Conservation (phyloP, 2,888 invertebrate genomes). For the Drosophila mettleri region DNA sequence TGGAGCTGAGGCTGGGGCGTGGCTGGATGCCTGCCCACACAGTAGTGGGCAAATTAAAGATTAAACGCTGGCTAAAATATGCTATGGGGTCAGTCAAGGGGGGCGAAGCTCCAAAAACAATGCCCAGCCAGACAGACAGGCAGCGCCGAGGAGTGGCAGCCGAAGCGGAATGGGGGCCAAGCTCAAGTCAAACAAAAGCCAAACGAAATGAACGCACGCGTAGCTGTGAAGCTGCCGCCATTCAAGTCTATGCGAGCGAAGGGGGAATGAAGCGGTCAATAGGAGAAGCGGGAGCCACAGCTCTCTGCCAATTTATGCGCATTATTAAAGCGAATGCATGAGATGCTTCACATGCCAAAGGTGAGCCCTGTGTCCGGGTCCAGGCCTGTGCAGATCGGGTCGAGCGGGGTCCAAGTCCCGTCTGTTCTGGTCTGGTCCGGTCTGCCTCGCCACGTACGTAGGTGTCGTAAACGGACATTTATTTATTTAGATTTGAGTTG, state of each 20-base stretch:
- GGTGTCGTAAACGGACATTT: conserved; percentile 75
- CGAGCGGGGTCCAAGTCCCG: conserved; percentile 4
- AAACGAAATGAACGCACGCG: conserved; percentile 73
- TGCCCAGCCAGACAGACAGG: conserved; percentile 56
- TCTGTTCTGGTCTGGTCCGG: conserved; percentile 5
- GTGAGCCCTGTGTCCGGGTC: conserved; percentile 24
- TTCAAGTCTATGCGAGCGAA: conserved; percentile 4
- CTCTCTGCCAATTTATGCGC: conserved; percentile 75
- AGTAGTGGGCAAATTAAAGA: conserved; percentile 76
- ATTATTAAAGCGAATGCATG: conserved; percentile 79
- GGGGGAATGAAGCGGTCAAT: conserved; percentile 75
- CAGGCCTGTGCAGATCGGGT: conserved; percentile 9
- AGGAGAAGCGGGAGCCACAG: conserved; percentile 48
- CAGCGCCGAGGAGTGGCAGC: conserved; percentile 27
- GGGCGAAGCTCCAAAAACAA: conserved; percentile 55
- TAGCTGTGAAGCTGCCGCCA: conserved; percentile 18
- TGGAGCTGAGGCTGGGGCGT: not conserved
- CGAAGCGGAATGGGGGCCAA: not conserved
- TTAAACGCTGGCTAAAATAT: conserved; percentile 74
- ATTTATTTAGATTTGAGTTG: conserved; percentile 73
- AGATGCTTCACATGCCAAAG: conserved; percentile 65
- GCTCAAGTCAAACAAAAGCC: conserved; percentile 72
- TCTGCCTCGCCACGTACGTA: conserved; percentile 46
- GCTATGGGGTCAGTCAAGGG: conserved; percentile 54
- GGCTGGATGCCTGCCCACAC: conserved; percentile 20